Conservation (phyloP, 2,113 vertebrate species). For the Vulpes lagopus region DNA sequence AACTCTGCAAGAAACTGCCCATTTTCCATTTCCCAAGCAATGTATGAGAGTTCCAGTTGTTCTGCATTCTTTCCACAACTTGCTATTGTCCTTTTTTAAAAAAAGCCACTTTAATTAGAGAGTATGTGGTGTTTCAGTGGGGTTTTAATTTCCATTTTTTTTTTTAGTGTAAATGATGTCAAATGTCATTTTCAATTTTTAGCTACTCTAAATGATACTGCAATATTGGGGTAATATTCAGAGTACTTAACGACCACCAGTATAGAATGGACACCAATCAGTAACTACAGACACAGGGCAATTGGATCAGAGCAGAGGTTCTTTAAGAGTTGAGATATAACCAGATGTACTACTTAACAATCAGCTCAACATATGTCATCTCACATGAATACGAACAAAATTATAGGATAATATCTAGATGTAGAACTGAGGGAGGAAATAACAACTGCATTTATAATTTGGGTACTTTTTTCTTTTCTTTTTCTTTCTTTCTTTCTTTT, state of each 20-base stretch:
- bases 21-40: background rate
- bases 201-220: background rate
- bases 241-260: background rate
- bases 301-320: background rate
- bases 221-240: background rate
- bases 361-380: background rate
- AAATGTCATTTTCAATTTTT: background rate
- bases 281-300: background rate
- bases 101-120: background rate
- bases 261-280: background rate
- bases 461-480: no score
- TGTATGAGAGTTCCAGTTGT: background rate
- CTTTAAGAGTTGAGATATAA: background rate
- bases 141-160: constrained; percentile 40
- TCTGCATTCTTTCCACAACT: background rate
- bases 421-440: background rate
- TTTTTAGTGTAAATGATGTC: background rate
- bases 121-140: background rate
- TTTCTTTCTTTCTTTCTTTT: no score
- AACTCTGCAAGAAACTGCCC: background rate
- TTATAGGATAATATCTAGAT: background rate
- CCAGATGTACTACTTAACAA: background rate
- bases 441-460: constrained; percentile 7
- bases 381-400: background rate
- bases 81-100: background rate